Percentiles rank a stretch among this genome's conserved stretches.
These are phyloP conservation scores for Calephelis nemesis DNA, from an alignment of 1,140 invertebrate species.

Conservation along the genomic window DNA sequence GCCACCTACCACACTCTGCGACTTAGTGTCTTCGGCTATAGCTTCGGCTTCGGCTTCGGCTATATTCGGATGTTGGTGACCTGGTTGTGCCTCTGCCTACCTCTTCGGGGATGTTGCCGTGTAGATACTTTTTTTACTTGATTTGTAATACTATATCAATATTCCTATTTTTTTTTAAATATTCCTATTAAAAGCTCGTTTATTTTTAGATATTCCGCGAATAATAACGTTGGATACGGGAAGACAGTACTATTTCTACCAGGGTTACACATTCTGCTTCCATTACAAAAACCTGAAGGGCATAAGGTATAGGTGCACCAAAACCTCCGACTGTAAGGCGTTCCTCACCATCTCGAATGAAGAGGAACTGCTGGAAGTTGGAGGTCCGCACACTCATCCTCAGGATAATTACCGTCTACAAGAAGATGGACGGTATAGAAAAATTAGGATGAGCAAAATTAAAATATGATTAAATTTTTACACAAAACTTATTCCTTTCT, in stretches of 20 bases:
- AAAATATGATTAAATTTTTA: no score
- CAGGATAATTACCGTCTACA: constrained; percentile 15
- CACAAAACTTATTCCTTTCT: no score
- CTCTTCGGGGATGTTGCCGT: no score
- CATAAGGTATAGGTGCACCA: constrained; percentile 44
- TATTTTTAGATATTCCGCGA: constrained; percentile 19
- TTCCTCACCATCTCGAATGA: constrained; percentile 23
- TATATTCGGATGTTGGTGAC: no score
- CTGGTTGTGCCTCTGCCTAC: no score
- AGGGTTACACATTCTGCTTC: constrained; percentile 41
- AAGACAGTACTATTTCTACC: constrained; percentile 40
- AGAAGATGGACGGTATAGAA: constrained; percentile 13
- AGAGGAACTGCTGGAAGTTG: constrained; percentile 2
- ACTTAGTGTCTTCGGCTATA: no score
- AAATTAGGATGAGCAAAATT: background rate
- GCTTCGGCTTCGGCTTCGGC: no score
- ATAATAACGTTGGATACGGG: constrained; percentile 37
- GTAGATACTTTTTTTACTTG: no score
- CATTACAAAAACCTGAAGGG: constrained; percentile 25
- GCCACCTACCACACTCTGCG: no score
- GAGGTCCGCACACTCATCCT: constrained; percentile 21
- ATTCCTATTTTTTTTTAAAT: no score
- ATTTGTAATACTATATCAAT: no score
- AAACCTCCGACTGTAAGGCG: constrained; percentile 30
- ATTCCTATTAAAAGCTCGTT: no score